Evolutionary conservation across 2,888 invertebrate species (phyloP), one percentile per base, ranked within the genome.

Genomic region (Parochlus steinenii): DNA sequence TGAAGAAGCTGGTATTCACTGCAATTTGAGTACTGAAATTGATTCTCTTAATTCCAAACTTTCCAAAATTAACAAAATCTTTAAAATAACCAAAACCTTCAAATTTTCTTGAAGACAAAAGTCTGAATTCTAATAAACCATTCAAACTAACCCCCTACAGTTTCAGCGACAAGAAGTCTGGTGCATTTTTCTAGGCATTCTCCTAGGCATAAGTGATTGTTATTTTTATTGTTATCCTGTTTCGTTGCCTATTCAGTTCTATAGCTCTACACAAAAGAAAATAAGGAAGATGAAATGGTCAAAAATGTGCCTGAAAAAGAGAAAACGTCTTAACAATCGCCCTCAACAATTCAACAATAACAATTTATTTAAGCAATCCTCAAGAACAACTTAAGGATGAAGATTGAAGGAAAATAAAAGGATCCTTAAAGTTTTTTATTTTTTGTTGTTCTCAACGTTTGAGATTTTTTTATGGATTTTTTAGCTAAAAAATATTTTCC

Each of bases 231-330:
- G n/a, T n/a, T n/a, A n/a, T n/a, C n/a, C n/a, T n/a, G n/a, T 15
- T 28, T 34, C 28, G 28, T 34, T 34, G 19, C 10, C n/a, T 27
- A n/a, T n/a, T n/a, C n/a, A n/a, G n/a, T n/a, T n/a, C n/a, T n/a
- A n/a, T n/a, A n/a, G n/a, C n/a, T n/a, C 20, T 20, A 14, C 12
- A 33, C 20, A 34, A 33, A 11, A 29, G 29, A 24, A 12, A 23
- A 29, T 30, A 35, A 6, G 24, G 20, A 26, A 34, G 28, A 34
- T 28, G 24, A 33, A 33, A 33, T 23, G 33, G 33, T 33, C 33
- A 33, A 33, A 25, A 17, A 33, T 33, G 33, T 11, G n/a, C n/a
- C n/a, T n/a, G n/a, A 26, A 6, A 23, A 23, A 15, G n/a, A 32
- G 5, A 33, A 33, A 33, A 15, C 7, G 25, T 24, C 25, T 25